Percentiles rank a stretch among this genome's conserved stretches.
These are phyloP conservation scores for Dromas ardeola DNA, from an alignment of 2,113 vertebrate species.

Conservation along the genomic window DNA sequence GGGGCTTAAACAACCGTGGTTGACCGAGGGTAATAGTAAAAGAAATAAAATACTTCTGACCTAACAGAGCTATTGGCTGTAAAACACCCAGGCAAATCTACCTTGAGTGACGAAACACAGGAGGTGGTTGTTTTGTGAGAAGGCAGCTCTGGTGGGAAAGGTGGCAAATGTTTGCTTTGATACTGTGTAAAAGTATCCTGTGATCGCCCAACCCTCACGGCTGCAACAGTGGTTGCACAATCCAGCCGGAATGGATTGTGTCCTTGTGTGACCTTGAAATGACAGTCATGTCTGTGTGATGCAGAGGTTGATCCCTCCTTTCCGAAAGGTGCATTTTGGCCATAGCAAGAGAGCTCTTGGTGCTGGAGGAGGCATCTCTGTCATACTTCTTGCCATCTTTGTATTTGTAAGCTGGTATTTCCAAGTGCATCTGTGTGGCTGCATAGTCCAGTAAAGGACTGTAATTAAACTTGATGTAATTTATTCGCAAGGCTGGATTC, in stretches of 20 bases:
- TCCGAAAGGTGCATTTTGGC: neutral
- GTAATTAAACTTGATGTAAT: constrained; percentile 3
- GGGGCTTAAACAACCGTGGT: neutral
- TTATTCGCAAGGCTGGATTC: neutral
- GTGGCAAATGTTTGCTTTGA: neutral
- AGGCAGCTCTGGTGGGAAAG: neutral
- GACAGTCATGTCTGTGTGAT: neutral
- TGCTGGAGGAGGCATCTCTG: neutral
- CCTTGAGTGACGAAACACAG: neutral
- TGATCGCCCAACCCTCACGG: neutral
- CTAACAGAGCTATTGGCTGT: neutral
- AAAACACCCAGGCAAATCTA: neutral
- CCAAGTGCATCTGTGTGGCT: neutral
- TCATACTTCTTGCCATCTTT: neutral
- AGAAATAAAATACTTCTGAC: neutral
- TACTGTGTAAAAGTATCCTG: neutral
- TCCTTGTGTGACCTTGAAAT: neutral
- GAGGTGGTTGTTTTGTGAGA: neutral
- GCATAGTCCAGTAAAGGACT: neutral
- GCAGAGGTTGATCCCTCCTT: neutral
- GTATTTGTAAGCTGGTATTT: neutral
- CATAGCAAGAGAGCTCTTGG: neutral
- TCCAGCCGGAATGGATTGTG: neutral
- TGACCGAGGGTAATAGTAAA: neutral
- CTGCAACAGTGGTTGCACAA: neutral